These are phyloP conservation scores for Ctena decussata DNA, from an alignment of 2,888 invertebrate species.

Conservation along the genomic window DNA sequence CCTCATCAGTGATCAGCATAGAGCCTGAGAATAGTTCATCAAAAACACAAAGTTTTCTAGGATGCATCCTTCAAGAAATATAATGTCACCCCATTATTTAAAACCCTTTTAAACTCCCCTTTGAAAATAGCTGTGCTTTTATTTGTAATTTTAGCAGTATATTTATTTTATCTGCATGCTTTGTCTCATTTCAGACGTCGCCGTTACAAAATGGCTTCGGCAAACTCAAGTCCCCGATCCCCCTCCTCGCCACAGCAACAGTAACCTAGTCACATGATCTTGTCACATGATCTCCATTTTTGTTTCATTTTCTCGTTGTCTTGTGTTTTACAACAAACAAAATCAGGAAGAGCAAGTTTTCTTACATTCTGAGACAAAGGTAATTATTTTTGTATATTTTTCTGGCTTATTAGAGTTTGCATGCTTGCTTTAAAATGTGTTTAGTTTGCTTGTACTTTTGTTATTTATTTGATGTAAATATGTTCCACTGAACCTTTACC, in stretches of 20 bases:
- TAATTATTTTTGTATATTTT: background rate
- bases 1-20: no score
- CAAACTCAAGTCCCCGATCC: conserved; percentile 81
- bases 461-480: background rate
- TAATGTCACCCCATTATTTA: no score
- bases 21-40: no score
- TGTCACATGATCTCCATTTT: conserved; percentile 69
- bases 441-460: background rate
- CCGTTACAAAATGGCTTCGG: conserved; percentile 83
- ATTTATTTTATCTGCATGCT: conserved; percentile 49
- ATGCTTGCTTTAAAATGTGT: conserved; percentile 14
- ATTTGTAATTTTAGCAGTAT: no score
- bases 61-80: no score
- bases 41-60: no score
- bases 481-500: no score
- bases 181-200: conserved; percentile 81
- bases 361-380: background rate
- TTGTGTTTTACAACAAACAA: conserved; percentile 48
- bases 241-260: conserved; percentile 79
- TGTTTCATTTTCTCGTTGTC: conserved; percentile 65
- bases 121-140: no score
- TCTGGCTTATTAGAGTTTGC: background rate
- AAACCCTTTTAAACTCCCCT: no score
- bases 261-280: conserved; percentile 72
- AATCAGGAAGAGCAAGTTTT: background rate